phyloP scores from a whole-genome alignment of 2,888 invertebrate species.

The Metalampra italica region DNA sequence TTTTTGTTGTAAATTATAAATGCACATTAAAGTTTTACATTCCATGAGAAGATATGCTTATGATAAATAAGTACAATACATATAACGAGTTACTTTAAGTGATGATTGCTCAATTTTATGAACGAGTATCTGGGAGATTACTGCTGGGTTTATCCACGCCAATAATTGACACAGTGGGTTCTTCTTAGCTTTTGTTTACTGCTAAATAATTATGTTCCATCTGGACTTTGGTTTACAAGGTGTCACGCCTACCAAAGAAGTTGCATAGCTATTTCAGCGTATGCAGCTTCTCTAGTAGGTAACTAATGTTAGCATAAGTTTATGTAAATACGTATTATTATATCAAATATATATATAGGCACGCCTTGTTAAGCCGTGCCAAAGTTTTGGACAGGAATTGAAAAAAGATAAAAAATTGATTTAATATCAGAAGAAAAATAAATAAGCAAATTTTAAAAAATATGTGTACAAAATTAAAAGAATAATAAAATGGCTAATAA shows the following conservation, averaged over 20 bases:
- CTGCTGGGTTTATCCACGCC: constrained; percentile 14
- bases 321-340: constrained; percentile 1
- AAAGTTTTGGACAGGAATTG: constrained; percentile 56
- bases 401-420: constrained; percentile 29
- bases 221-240: too few relatives aligned
- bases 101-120: constrained; percentile 71
- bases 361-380: constrained; percentile 27
- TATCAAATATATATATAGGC: constrained; percentile 15
- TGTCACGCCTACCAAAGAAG: too few relatives aligned
- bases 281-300: too few relatives aligned
- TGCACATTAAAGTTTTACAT: constrained; percentile 18
- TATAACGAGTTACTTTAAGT: constrained; percentile 36
- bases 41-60: constrained; percentile 44
- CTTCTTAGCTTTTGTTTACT: constrained; percentile 6
- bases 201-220: not conserved
- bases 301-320: not conserved
- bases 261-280: too few relatives aligned
- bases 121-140: constrained; percentile 35
- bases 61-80: constrained; percentile 59
- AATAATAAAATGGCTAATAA: constrained; percentile 24
- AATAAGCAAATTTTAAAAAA: constrained; percentile 27
- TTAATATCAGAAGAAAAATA: constrained; percentile 28
- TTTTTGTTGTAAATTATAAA: constrained; percentile 17
- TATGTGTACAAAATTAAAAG: constrained; percentile 45
- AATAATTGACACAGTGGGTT: not conserved